These are phyloP conservation scores for Coelopa frigida DNA, from an alignment of 1,140 invertebrate species.

Conservation along the genomic window DNA sequence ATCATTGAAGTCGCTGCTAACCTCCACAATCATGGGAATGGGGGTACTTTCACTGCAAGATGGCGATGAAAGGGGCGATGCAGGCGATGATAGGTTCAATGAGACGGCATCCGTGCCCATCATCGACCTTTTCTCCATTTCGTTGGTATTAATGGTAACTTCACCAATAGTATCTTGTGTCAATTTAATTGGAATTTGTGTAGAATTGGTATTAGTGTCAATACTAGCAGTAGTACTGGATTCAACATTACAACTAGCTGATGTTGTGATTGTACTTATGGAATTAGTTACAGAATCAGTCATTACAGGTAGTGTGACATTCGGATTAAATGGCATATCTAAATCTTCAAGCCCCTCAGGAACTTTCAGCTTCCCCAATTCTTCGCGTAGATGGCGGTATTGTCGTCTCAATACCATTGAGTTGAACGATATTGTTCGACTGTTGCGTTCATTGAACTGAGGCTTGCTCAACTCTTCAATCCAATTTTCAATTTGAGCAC, in stretches of 20 bases:
- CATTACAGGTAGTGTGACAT: constrained; percentile 39
- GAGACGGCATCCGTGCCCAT: too few species aligned
- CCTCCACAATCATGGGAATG: too few species aligned
- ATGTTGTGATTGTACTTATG: constrained; percentile 15
- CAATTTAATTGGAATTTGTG: too few species aligned
- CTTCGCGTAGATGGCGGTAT: constrained; percentile 70
- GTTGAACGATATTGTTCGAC: constrained; percentile 67
- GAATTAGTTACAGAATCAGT: constrained; percentile 21
- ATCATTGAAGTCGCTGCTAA: constrained; percentile 7
- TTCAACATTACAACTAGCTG: too few species aligned
- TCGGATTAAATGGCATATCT: constrained; percentile 53
- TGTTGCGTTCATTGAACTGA: constrained; percentile 62
- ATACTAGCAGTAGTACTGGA: too few species aligned
- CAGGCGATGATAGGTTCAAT: too few species aligned
- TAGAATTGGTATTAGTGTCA: too few species aligned
- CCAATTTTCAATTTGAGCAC: constrained; percentile 84
- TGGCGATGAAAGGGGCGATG: too few species aligned
- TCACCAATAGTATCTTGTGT: too few species aligned
- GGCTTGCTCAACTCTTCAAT: constrained; percentile 74
- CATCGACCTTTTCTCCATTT: too few species aligned
- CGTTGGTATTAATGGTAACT: too few species aligned
- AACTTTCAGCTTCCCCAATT: constrained; percentile 68
- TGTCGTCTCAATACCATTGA: constrained; percentile 67
- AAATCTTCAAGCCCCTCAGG: constrained; percentile 65
- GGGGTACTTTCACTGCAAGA: too few species aligned